Evolutionary conservation across 2,888 invertebrate genomes (phyloP).

Genomic region (Cylloceria caligata): DNA sequence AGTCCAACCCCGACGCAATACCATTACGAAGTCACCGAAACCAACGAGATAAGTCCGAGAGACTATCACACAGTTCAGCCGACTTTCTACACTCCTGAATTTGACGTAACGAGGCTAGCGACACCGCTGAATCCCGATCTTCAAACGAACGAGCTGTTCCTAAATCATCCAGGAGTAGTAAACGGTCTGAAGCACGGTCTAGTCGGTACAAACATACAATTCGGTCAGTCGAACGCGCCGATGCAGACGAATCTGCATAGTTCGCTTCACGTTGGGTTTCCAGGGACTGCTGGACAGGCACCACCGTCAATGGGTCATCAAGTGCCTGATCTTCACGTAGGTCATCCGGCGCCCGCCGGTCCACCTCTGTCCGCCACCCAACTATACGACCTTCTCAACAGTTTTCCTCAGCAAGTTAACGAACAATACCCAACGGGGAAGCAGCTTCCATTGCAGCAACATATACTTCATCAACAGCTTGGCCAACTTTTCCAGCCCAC

Average conservation of each 20-base stretch:
- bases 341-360: conserved; percentile 77
- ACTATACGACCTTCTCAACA: conserved; percentile 79
- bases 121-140: conserved; percentile 73
- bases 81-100: conserved; percentile 75
- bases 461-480: conserved; percentile 80
- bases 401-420: conserved; percentile 78
- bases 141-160: conserved; percentile 77
- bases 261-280: conserved; percentile 79
- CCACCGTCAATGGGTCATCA: conserved; percentile 70
- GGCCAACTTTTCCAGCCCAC: conserved; percentile 79
- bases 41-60: conserved; percentile 74
- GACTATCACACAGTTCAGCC: conserved; percentile 74
- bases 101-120: conserved; percentile 74
- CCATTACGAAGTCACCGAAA: conserved; percentile 81
- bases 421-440: conserved; percentile 77
- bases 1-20: conserved; percentile 72
- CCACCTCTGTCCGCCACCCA: conserved; percentile 79
- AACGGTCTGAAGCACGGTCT: conserved; percentile 62
- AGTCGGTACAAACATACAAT: conserved; percentile 70
- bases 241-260: conserved; percentile 82
- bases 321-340: conserved; percentile 78
- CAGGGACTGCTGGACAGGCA: conserved; percentile 73
- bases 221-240: conserved; percentile 73
- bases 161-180: conserved; percentile 70
- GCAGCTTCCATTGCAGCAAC: conserved; percentile 79